These are phyloP conservation scores for Eulemur macaco DNA, from an alignment of 2,113 vertebrate species.

Conservation along the genomic window DNA sequence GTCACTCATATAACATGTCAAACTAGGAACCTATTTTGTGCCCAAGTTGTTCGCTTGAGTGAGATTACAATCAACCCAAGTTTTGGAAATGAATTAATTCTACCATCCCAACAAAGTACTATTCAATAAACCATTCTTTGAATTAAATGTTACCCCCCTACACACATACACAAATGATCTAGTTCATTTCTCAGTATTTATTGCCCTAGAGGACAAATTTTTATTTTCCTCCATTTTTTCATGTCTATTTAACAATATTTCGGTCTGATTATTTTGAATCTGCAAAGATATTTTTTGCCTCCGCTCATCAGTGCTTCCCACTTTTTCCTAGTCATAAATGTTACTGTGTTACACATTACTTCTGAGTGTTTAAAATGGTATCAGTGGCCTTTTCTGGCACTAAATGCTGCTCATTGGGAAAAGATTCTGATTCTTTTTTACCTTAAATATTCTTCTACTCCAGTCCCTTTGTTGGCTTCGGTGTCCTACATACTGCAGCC, in stretches of 20 bases:
- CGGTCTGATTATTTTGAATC: not conserved
- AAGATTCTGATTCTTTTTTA: constrained; percentile 7
- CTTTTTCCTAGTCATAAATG: not conserved
- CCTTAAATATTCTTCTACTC: not conserved
- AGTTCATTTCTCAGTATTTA: not conserved
- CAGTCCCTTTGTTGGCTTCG: not conserved
- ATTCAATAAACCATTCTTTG: not conserved
- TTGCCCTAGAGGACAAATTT: not conserved
- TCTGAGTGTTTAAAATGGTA: not conserved
- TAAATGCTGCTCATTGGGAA: not conserved
- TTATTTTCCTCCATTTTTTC: not conserved
- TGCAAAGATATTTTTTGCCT: not conserved
- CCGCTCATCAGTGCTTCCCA: not conserved
- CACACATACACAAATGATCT: not conserved
- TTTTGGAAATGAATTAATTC: not conserved
- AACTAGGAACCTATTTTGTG: not conserved
- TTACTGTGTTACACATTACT: not conserved
- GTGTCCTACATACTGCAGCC: not conserved
- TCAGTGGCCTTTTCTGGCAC: not conserved
- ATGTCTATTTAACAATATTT: not conserved
- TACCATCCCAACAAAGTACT: not conserved
- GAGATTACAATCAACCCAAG: not conserved
- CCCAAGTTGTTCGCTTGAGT: not conserved
- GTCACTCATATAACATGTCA: not conserved
- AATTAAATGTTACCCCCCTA: not conserved